Evolutionary conservation across 1,140 invertebrate genomes (phyloP).

Genomic region (Aphidius gifuensis): DNA sequence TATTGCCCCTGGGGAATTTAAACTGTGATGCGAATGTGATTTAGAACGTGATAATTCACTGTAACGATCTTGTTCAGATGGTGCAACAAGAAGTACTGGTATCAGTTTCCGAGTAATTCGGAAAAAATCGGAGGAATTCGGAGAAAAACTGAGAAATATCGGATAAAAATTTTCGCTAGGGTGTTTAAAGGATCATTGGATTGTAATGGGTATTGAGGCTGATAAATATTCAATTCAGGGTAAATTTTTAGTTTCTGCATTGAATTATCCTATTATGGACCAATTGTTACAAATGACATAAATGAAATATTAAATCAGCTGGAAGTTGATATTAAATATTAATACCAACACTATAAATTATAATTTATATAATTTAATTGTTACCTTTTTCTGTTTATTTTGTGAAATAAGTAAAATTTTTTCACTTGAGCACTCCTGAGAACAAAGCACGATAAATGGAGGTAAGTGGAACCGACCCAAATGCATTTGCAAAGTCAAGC

Average conservation of each 20-base stretch:
- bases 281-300: not conserved
- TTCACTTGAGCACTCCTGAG: conserved; percentile 28
- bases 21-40: conserved; percentile 53
- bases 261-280: conserved; percentile 30
- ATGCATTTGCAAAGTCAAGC: conserved; percentile 39
- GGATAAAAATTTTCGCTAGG: too few species aligned
- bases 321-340: too few species aligned
- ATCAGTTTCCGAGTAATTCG: too few species aligned
- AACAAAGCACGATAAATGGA: conserved; percentile 33
- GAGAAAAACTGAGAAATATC: too few species aligned
- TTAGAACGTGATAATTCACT: conserved; percentile 53
- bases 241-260: conserved; percentile 37
- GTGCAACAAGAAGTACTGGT: conserved; percentile 78
- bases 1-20: conserved; percentile 48
- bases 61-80: conserved; percentile 56
- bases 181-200: too few species aligned
- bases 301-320: too few species aligned
- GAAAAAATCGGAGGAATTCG: too few species aligned
- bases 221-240: conserved; percentile 36
- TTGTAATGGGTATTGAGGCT: conserved; percentile 41
- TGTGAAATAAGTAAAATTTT: too few species aligned
- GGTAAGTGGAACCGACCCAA: conserved; percentile 39
- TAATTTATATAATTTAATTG: too few species aligned
- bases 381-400: too few species aligned
- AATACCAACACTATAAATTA: too few species aligned